Conservation (phyloP, 2,888 invertebrate species). For the Troides aeacus region DNA sequence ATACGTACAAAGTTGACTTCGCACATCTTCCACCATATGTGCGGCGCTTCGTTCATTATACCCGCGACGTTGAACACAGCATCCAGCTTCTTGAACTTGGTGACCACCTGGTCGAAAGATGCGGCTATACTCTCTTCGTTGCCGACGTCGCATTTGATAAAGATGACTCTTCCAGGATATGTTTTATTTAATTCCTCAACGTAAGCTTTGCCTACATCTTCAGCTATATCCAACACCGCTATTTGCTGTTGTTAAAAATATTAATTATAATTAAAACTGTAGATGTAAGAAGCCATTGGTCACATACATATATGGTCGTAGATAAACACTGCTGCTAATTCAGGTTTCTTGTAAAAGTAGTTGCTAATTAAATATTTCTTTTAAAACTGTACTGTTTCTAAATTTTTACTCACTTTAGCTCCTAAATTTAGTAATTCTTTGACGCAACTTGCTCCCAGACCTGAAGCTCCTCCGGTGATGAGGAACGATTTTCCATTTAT, state of each 20-base stretch:
- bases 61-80: slow-evolving; percentile 58
- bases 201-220: slow-evolving; percentile 42
- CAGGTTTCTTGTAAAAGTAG: no score
- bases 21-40: slow-evolving; percentile 46
- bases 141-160: slow-evolving; percentile 51
- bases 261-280: no score
- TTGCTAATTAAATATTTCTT: no score
- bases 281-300: no score
- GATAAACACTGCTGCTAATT: no score
- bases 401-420: slow-evolving; percentile 42
- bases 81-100: slow-evolving; percentile 43
- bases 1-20: slow-evolving; percentile 51
- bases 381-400: background rate
- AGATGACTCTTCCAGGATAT: slow-evolving; percentile 42
- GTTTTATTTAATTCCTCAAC: slow-evolving; percentile 40
- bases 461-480: slow-evolving; percentile 54
- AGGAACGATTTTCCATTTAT: slow-evolving; percentile 45
- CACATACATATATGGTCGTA: no score
- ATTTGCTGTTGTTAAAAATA: slow-evolving; percentile 38
- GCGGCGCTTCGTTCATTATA: slow-evolving; percentile 47
- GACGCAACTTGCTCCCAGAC: slow-evolving; percentile 49
- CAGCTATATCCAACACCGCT: slow-evolving; percentile 49
- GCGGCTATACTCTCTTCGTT: slow-evolving; percentile 43
- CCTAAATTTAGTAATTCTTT: slow-evolving; percentile 46
- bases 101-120: slow-evolving; percentile 44